These are phyloP conservation scores for Odontocerum albicorne DNA, from an alignment of 2,888 invertebrate genomes.

Conservation along the genomic window DNA sequence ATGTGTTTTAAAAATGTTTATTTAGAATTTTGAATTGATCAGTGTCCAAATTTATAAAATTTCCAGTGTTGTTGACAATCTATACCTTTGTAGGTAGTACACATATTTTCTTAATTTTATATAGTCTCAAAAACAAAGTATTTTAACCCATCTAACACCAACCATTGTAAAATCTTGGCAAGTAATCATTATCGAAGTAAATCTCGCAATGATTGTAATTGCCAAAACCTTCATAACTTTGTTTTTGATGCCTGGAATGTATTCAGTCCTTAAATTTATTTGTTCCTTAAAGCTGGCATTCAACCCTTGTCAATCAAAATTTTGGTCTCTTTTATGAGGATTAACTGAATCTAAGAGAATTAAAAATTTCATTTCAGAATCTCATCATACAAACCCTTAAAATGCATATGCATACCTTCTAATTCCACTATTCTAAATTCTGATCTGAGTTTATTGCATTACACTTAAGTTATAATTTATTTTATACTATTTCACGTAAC, in stretches of 20 bases:
- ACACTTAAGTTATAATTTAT: slow-evolving; percentile 12
- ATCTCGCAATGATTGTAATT: slow-evolving; percentile 32
- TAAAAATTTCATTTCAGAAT: not conserved
- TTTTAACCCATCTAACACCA: slow-evolving; percentile 32
- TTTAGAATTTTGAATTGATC: too few relatives aligned
- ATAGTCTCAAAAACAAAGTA: slow-evolving; percentile 25
- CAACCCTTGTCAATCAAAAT: slow-evolving; percentile 2
- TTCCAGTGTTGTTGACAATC: too few relatives aligned
- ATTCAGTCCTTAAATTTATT: slow-evolving; percentile 2
- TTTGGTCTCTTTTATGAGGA: not conserved
- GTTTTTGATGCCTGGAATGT: slow-evolving; percentile 31
- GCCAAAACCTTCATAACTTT: slow-evolving; percentile 32
- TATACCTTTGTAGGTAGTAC: too few relatives aligned
- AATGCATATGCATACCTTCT: slow-evolving; percentile 3
- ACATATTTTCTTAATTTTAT: too few relatives aligned
- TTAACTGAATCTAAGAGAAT: not conserved
- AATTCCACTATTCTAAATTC: slow-evolving; percentile 14
- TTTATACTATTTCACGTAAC: slow-evolving; percentile 28
- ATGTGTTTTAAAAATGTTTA: too few relatives aligned
- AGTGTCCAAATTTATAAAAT: too few relatives aligned
- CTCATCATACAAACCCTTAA: not conserved
- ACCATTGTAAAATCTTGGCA: slow-evolving; percentile 34
- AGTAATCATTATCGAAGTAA: slow-evolving; percentile 33
- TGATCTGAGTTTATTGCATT: slow-evolving; percentile 9
- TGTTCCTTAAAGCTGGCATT: slow-evolving; percentile 8